Base-by-base conservation (phyloP, 2,797 vertebrate species). In the Chrysolophus pictus region DNA sequence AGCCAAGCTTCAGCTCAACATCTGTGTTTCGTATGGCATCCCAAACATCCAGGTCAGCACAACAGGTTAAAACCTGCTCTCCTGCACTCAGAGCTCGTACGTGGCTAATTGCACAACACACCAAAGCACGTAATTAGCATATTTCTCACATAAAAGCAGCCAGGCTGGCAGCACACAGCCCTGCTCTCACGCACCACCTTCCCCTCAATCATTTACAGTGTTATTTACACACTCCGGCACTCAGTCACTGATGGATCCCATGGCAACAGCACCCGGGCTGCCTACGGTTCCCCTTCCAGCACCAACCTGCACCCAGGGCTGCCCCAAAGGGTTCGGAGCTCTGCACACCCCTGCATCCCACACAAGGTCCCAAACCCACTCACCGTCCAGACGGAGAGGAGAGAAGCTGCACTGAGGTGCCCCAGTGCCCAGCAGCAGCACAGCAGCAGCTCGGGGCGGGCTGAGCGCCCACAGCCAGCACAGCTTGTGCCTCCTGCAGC, bases 51-150 rank as follows among this genome's bases (percentile, higher is more conserved):
- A 58, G 19, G 16, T 9, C 6, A 17, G 33, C 10, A 60, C 53
- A 44, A 58, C 42, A 67, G 83, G 87, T 49, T 62, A 46, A 59
- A 69, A 1, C 42, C 94, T 63, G 67, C 68, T 16, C 55, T 24
- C 6, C 70, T 3, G 2, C 0, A 7, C 77, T 47, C 33, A 4
- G 1, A 42, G 53, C 75, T 10, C 10, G 0, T 0, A 56, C 42
- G 5, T 0, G 42, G 47, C 3, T 68, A 44, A 71, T 56, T 14
- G 31, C 2, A 28, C 24, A 6, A 8, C 11, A 0, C 3, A n/a
- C 28, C 58, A 51, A 67, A 26, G 79, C 14, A 19, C 59, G 53
- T 11, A 16, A 62, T 83, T 70, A 69, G 33, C 39, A 42, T 3
- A 11, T 10, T 79, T 33, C 87, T 39, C 55, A 3, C 47, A 18